phyloP scores from a whole-genome alignment of 1,140 invertebrate species.

The Drosophila mojavensis region DNA sequence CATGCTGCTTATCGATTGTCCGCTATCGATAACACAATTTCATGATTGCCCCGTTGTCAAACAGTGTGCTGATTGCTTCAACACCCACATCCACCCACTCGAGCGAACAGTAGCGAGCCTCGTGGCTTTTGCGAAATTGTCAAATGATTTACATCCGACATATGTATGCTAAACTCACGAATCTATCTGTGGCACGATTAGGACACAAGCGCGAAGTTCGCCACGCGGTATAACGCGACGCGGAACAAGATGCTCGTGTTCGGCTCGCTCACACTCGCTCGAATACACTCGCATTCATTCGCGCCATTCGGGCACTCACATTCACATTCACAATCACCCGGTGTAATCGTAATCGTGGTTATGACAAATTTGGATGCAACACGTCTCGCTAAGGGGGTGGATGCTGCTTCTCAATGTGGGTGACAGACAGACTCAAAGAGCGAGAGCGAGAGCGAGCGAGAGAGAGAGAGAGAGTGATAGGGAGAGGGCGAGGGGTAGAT shows the following conservation, averaged over 20 bases:
- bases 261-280: conserved; percentile 19
- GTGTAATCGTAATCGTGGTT: conserved; percentile 74
- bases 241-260: conserved; percentile 57
- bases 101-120: neutral
- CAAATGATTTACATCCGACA: conserved; percentile 82
- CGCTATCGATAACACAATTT: conserved; percentile 10
- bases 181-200: conserved; percentile 80
- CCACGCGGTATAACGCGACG: conserved; percentile 39
- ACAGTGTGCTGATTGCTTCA: conserved; percentile 5
- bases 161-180: conserved; percentile 80
- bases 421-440: conserved; percentile 7
- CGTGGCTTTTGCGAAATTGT: conserved; percentile 69
- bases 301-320: conserved; percentile 25
- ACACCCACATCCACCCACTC: conserved; percentile 9
- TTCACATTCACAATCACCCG: conserved; percentile 47
- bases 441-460: neutral
- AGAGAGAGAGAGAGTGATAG: neutral
- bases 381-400: neutral
- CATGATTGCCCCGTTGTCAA: neutral
- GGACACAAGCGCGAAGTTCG: conserved; percentile 66
- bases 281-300: conserved; percentile 33
- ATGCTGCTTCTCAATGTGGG: conserved; percentile 22
- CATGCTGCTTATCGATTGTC: neutral
- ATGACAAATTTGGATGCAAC: conserved; percentile 76
- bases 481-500: conserved; percentile 8